Percentiles rank a stretch among this genome's conserved stretches.
phyloP scores from a whole-genome alignment of 2,113 vertebrate species.

The Deroptyus accipitrinus region DNA sequence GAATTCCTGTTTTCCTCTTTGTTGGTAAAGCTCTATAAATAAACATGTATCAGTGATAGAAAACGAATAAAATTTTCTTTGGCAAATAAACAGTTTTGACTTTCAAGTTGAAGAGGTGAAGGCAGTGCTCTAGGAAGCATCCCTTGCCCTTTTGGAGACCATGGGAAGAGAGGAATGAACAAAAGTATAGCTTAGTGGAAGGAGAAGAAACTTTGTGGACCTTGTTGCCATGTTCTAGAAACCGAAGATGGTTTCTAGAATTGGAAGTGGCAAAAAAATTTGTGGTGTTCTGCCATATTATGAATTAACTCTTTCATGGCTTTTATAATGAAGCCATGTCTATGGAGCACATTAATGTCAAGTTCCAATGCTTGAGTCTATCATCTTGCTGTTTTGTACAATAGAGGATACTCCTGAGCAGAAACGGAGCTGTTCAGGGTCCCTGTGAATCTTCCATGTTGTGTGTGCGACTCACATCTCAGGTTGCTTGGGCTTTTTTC shows the following conservation, averaged over 20 bases:
- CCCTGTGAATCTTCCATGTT: neutral
- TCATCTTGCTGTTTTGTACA: neutral
- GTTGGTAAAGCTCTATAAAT: neutral
- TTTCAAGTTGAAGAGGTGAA: neutral
- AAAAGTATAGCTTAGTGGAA: neutral
- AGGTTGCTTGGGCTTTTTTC: neutral
- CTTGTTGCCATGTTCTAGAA: neutral
- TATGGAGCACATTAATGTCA: neutral
- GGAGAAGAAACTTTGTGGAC: neutral
- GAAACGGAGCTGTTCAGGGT: neutral
- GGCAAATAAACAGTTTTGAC: neutral
- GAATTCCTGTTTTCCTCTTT: neutral
- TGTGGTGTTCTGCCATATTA: neutral
- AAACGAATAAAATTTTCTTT: neutral
- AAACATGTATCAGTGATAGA: neutral
- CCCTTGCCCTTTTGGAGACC: neutral
- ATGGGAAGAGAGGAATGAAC: neutral
- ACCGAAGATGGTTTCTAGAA: neutral
- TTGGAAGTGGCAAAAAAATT: neutral
- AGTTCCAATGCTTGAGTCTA: neutral
- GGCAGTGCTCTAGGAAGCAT: neutral
- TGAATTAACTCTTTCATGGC: neutral
- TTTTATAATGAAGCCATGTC: neutral
- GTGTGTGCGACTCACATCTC: neutral
- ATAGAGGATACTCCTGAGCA: neutral